A percentile compares a stretch with the other conserved stretches of the same genome.
Evolutionary conservation across 2,888 invertebrate genomes (phyloP).

Genomic region (Zygaena filipendulae): DNA sequence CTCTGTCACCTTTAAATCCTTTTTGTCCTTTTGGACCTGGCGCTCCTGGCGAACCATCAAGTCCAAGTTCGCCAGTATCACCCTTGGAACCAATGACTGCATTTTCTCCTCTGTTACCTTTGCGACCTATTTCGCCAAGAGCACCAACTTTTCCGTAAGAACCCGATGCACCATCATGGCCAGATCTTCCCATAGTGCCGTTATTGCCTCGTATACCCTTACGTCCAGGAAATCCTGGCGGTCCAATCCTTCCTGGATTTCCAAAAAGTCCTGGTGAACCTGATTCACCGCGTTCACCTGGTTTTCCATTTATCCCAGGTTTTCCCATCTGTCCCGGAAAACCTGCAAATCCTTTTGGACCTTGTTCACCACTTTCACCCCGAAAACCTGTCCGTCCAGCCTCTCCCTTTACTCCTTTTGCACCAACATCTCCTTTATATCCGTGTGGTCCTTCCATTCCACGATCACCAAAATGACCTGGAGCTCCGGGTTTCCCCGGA

Average conservation of each 20-base stretch:
- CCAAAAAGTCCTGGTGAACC: conserved; percentile 74
- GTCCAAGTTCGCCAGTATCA: conserved; percentile 40
- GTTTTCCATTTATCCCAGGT: conserved; percentile 34
- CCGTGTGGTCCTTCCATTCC: conserved; percentile 56
- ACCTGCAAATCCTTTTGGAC: conserved; percentile 48
- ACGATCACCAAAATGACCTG: conserved; percentile 68
- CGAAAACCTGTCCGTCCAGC: conserved; percentile 44
- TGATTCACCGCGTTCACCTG: conserved; percentile 50
- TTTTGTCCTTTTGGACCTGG: conserved; percentile 34
- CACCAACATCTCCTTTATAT: conserved; percentile 44
- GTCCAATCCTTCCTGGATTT: conserved; percentile 76
- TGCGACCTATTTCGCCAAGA: conserved; percentile 62
- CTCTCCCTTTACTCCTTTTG: conserved; percentile 68
- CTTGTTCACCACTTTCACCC: conserved; percentile 42
- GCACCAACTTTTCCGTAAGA: conserved; percentile 58
- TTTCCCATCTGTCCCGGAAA: conserved; percentile 40
- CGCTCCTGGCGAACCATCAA: conserved; percentile 26
- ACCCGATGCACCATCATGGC: conserved; percentile 35
- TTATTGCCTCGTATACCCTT: conserved; percentile 31
- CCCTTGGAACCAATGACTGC: conserved; percentile 72
- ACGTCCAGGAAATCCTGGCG: conserved; percentile 26
- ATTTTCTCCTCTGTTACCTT: conserved; percentile 70
- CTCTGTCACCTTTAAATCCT: conserved; percentile 69
- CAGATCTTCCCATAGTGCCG: conserved; percentile 28
- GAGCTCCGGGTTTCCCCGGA: conserved; percentile 76